Percentiles rank a stretch among this genome's conserved stretches.
Conservation (phyloP, 2,888 invertebrate genomes). For the Andrena hattorfiana region DNA sequence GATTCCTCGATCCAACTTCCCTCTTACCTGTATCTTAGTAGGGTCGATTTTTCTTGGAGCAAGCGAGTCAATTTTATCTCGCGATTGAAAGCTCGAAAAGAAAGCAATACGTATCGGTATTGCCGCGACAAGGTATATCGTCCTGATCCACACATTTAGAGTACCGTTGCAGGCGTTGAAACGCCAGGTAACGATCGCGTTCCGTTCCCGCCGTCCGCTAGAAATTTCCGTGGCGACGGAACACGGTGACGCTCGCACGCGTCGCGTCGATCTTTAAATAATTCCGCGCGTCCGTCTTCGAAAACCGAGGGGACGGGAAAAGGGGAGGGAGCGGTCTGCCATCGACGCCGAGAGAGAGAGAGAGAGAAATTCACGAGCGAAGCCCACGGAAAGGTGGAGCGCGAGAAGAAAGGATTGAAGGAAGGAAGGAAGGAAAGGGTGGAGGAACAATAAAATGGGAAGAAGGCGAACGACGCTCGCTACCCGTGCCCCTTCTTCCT, state of each 20-base stretch:
- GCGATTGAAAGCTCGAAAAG: too few relatives aligned
- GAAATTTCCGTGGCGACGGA: conserved; percentile 32
- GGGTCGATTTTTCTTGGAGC: too few relatives aligned
- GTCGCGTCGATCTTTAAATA: conserved; percentile 45
- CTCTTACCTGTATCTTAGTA: too few relatives aligned
- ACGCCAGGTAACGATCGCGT: conserved; percentile 18
- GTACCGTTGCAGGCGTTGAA: not conserved
- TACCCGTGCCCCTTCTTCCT: conserved; percentile 21
- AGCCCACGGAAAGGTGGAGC: conserved; percentile 27
- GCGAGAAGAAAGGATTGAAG: conserved; percentile 31
- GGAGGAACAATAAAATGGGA: conserved; percentile 51
- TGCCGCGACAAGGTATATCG: not conserved
- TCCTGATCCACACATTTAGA: not conserved
- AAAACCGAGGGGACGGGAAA: not conserved
- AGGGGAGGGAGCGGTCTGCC: conserved; percentile 14
- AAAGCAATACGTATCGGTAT: not conserved
- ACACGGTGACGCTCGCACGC: not conserved
- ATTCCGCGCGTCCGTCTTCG: conserved; percentile 38
- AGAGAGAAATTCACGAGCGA: conserved; percentile 26
- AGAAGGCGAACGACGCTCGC: conserved; percentile 45
- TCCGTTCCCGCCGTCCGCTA: not conserved
- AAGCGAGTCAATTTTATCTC: too few relatives aligned
- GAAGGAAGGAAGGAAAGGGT: conserved; percentile 19
- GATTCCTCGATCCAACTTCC: too few relatives aligned
- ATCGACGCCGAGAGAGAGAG: conserved; percentile 22